These are phyloP conservation scores for Drosophila bifasciata DNA, from an alignment of 1,140 invertebrate species.

Conservation along the genomic window DNA sequence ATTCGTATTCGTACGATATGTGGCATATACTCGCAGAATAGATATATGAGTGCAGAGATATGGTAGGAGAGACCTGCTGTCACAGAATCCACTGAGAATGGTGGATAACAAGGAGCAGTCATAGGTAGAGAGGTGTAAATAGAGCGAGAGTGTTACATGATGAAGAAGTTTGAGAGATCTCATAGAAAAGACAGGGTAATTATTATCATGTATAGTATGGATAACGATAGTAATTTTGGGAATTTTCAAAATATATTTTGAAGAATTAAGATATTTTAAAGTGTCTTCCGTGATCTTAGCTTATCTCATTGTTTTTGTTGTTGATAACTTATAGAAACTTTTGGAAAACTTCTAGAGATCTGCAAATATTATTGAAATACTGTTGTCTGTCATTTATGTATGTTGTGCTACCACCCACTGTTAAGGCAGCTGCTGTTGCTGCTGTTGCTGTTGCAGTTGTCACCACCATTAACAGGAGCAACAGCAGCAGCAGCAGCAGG, in stretches of 20 bases:
- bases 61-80: not conserved
- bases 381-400: not conserved
- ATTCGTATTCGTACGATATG: no score
- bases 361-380: constrained; percentile 1
- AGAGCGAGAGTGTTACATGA: not conserved
- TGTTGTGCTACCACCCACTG: constrained; percentile 48
- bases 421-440: constrained; percentile 29
- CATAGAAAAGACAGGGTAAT: no score
- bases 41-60: constrained; percentile 4
- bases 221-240: no score
- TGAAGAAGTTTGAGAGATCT: not conserved
- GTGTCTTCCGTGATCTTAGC: no score
- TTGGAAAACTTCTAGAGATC: no score
- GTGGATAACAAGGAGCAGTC: not conserved
- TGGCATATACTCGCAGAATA: no score
- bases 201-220: no score
- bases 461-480: constrained; percentile 24
- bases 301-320: no score
- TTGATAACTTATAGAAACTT: no score
- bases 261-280: no score
- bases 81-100: constrained; percentile 3
- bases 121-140: not conserved
- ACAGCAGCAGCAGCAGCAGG: not conserved
- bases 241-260: no score
- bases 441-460: constrained; percentile 40